These are phyloP conservation scores for Venustaconcha ellipsiformis DNA, from an alignment of 1,140 invertebrate genomes.

Conservation along the genomic window DNA sequence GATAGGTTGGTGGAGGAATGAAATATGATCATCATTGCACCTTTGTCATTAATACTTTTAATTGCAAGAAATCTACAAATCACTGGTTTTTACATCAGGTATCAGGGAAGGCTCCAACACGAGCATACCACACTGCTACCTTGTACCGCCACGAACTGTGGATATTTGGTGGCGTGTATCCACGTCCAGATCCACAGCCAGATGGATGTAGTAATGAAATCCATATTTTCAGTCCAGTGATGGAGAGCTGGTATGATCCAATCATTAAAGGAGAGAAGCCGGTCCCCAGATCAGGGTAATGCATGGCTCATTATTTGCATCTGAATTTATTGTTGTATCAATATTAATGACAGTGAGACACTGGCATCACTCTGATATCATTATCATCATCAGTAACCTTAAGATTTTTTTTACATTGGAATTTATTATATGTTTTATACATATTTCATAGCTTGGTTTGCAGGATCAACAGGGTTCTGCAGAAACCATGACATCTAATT, in stretches of 20 bases:
- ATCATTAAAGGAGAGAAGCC: conserved; percentile 65
- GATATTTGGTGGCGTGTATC: conserved; percentile 68
- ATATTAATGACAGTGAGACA: too few species aligned
- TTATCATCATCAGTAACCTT: too few species aligned
- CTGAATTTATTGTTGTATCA: too few species aligned
- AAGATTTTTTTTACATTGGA: too few species aligned
- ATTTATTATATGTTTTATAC: too few species aligned
- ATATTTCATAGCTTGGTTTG: too few species aligned
- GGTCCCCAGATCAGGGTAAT: conserved; percentile 62
- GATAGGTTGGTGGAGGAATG: too few species aligned
- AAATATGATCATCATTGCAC: too few species aligned
- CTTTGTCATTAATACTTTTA: too few species aligned
- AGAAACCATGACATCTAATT: too few species aligned
- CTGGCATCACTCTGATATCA: too few species aligned
- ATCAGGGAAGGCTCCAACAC: conserved; percentile 63
- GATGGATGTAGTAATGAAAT: conserved; percentile 67
- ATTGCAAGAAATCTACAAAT: background rate
- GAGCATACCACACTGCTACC: conserved; percentile 64
- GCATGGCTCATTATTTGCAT: background rate
- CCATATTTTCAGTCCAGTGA: conserved; percentile 65
- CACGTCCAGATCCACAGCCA: conserved; percentile 62
- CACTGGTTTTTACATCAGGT: conserved; percentile 38
- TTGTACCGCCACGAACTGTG: conserved; percentile 66
- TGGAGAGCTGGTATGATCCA: conserved; percentile 64
- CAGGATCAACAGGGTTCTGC: too few species aligned